A percentile compares a stretch with the other conserved stretches of the same genome.
These are phyloP conservation scores for Ictalurus furcatus DNA, from an alignment of 2,113 vertebrate species.

Conservation along the genomic window DNA sequence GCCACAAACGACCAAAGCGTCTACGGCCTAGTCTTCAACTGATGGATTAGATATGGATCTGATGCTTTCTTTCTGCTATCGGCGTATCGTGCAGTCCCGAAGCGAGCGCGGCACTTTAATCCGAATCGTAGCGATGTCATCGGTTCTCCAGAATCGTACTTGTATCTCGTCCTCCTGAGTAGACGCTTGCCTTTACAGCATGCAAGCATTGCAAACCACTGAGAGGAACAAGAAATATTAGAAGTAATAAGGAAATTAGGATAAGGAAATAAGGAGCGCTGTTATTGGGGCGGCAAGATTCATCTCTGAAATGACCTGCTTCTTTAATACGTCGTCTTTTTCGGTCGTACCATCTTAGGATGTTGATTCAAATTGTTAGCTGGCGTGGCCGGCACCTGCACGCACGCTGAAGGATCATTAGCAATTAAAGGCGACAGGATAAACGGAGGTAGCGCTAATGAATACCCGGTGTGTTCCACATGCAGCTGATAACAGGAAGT, in stretches of 20 bases:
- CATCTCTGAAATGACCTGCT: slow-evolving; percentile 28
- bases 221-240: neutral
- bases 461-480: slow-evolving; percentile 54
- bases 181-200: neutral
- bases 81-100: neutral
- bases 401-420: slow-evolving; percentile 47
- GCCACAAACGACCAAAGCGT: slow-evolving; percentile 35
- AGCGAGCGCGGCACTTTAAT: neutral
- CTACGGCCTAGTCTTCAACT: slow-evolving; percentile 27
- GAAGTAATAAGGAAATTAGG: neutral
- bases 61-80: neutral
- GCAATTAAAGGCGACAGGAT: slow-evolving; percentile 52
- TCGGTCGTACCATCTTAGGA: neutral
- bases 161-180: neutral
- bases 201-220: neutral
- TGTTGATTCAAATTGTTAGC: slow-evolving; percentile 43
- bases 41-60: slow-evolving; percentile 50
- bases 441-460: slow-evolving; percentile 56
- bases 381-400: slow-evolving; percentile 20
- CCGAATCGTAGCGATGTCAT: neutral
- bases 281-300: neutral
- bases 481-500: slow-evolving; percentile 53
- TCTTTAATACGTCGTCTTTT: slow-evolving; percentile 24
- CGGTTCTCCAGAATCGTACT: neutral
- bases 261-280: neutral